These are phyloP conservation scores for Lycaon pictus DNA, from an alignment of 2,113 vertebrate genomes.

Conservation along the genomic window DNA sequence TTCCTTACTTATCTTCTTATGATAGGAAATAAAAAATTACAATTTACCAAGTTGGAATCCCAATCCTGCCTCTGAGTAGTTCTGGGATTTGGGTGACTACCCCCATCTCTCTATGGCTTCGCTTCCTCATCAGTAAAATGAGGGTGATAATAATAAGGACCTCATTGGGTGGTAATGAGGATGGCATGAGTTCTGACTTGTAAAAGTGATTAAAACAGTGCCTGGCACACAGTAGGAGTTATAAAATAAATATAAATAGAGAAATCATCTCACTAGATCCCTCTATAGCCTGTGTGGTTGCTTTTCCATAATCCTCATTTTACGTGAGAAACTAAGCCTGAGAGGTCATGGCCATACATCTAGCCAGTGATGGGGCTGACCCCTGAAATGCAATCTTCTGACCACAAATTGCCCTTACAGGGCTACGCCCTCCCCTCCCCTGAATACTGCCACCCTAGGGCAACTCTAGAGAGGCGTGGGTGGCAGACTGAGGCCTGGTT, in stretches of 20 bases:
- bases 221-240: background rate
- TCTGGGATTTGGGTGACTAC: background rate
- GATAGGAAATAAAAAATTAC: background rate
- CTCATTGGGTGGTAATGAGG: background rate
- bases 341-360: background rate
- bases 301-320: background rate
- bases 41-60: background rate
- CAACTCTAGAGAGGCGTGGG: background rate
- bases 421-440: background rate
- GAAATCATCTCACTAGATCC: background rate
- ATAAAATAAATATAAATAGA: background rate
- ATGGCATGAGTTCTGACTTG: background rate
- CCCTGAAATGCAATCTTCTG: background rate
- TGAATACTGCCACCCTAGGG: background rate
- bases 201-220: conserved; percentile 6
- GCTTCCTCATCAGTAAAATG: background rate
- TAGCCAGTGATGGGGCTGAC: background rate
- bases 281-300: no score
- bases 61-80: background rate
- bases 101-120: background rate
- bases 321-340: background rate
- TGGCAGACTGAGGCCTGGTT: background rate
- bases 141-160: background rate
- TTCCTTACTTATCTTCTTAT: background rate
- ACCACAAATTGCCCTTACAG: background rate